These are phyloP conservation scores for Euglossa dilemma DNA, from an alignment of 1,140 invertebrate species.

Conservation along the genomic window DNA sequence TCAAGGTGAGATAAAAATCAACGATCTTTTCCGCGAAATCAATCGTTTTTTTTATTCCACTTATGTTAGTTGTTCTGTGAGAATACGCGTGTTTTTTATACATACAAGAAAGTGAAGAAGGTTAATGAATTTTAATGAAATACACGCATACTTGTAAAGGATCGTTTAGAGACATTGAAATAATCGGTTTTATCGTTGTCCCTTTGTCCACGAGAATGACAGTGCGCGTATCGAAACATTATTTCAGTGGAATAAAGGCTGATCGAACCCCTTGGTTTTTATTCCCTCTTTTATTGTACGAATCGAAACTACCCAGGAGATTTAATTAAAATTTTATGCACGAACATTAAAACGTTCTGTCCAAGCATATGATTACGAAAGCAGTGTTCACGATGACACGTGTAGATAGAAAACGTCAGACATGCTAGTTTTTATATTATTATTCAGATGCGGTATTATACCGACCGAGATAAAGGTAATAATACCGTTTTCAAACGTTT, in stretches of 20 bases:
- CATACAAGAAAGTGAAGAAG: not conserved
- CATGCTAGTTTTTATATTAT: not conserved
- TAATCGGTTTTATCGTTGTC: not conserved
- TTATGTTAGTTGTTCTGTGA: not conserved
- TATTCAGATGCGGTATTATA: no score
- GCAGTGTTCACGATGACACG: not conserved
- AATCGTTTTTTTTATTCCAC: not conserved
- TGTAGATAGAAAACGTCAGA: not conserved
- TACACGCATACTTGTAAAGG: no score
- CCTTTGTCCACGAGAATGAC: not conserved
- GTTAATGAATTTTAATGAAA: not conserved
- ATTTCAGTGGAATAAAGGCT: not conserved
- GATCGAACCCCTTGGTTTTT: not conserved
- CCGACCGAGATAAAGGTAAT: not conserved
- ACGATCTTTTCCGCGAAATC: not conserved
- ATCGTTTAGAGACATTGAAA: not conserved
- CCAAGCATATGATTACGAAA: not conserved
- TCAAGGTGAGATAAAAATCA: constrained; percentile 87
- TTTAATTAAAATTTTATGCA: constrained; percentile 27
- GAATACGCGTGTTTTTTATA: no score
- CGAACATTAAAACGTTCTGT: not conserved
- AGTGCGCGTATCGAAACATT: not conserved
- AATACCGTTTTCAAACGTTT: not conserved
- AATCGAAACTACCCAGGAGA: not conserved
- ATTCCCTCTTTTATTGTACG: not conserved